Percentiles rank a stretch among this genome's conserved stretches.
Conservation (phyloP, 2,888 invertebrate genomes). For the Mantis religiosa region DNA sequence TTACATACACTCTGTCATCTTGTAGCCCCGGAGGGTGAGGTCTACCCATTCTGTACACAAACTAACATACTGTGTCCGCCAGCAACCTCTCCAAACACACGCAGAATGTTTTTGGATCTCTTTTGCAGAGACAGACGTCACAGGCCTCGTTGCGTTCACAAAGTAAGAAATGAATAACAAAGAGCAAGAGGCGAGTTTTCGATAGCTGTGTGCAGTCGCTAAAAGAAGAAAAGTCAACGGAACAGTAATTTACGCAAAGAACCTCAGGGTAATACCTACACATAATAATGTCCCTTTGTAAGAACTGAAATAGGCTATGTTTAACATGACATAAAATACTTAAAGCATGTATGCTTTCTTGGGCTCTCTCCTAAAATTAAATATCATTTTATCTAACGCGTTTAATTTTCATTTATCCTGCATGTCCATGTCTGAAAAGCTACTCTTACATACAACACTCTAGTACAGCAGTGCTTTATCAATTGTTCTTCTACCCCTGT, state of each 20-base stretch:
- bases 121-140: background rate
- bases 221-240: background rate
- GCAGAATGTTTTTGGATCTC: background rate
- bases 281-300: background rate
- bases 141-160: background rate
- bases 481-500: too few relatives aligned
- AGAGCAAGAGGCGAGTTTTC: background rate
- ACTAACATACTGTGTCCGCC: background rate
- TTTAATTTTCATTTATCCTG: too few relatives aligned
- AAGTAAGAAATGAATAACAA: background rate
- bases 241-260: too few relatives aligned
- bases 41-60: background rate
- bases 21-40: background rate
- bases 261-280: background rate
- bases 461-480: too few relatives aligned
- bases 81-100: background rate
- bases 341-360: too few relatives aligned
- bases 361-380: too few relatives aligned
- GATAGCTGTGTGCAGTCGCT: background rate
- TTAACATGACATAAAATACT: too few relatives aligned
- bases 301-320: too few relatives aligned
- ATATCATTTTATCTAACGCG: too few relatives aligned
- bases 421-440: too few relatives aligned
- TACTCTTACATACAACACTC: too few relatives aligned
- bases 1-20: background rate